A percentile compares a stretch with the other conserved stretches of the same genome.
Conservation (phyloP, 2,888 invertebrate species). For the Yponomeuta malinellus region DNA sequence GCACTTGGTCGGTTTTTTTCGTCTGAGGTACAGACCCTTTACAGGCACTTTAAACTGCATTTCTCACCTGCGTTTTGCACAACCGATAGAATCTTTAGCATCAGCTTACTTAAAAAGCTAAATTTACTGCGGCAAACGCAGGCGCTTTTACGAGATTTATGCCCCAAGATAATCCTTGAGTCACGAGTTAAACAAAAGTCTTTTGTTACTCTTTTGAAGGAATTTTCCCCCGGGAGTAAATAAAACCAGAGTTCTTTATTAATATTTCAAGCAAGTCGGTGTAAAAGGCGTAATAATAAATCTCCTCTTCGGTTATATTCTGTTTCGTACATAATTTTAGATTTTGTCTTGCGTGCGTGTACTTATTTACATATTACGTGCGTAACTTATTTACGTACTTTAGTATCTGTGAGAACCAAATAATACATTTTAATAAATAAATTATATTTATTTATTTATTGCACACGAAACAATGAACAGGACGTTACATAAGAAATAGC, state of each 20-base stretch:
- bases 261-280: not conserved
- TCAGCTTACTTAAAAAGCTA: not conserved
- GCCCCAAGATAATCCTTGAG: conserved; percentile 6
- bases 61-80: not conserved
- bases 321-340: too few relatives aligned
- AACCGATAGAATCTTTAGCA: not conserved
- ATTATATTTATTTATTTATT: too few relatives aligned
- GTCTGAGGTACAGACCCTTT: too few relatives aligned
- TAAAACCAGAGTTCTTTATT: conserved; percentile 2
- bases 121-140: not conserved
- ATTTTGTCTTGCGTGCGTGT: too few relatives aligned
- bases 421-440: too few relatives aligned
- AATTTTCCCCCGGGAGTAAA: not conserved
- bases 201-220: conserved; percentile 3
- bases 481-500: too few relatives aligned
- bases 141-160: conserved; percentile 6
- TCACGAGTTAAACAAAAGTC: conserved; percentile 1
- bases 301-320: too few relatives aligned
- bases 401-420: too few relatives aligned
- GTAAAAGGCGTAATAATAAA: not conserved
- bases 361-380: too few relatives aligned
- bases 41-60: not conserved
- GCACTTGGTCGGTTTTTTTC: too few relatives aligned
- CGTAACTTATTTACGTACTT: too few relatives aligned
- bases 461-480: too few relatives aligned